Evolutionary conservation across 2,888 invertebrate species (phyloP), one percentile per base, ranked within the genome.

Genomic region (Callosobruchus maculatus): DNA sequence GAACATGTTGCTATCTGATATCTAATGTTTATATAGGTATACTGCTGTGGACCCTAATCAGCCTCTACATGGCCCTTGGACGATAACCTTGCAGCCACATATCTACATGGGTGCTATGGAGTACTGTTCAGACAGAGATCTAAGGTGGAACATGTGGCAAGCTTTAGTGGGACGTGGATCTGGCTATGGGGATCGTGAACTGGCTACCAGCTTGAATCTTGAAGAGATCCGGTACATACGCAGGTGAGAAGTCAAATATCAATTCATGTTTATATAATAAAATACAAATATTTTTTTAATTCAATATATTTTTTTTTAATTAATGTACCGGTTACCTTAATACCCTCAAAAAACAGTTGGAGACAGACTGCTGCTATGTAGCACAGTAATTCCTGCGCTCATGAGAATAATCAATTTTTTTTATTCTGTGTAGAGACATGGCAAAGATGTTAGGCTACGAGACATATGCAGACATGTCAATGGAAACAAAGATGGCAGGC

Each of bases 401-500:
- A n/a, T n/a, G n/a, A n/a, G n/a, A n/a, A n/a, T n/a, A n/a, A n/a
- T n/a, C n/a, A n/a, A n/a, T n/a, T n/a, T n/a, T n/a, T 26, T 7
- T 7, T 26, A 26, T 49, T 49, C 18, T n/a, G n/a, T n/a, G 13
- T 18, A 87, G 88, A 69, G 91, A 93, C 67, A 92, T 95, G 82
- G 97, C 97, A 0, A 89, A 92, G 78, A 81, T 93, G 20, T 87
- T 97, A 13, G 97, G 97, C 0, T 98, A 92, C 85, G 89, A 93
- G 77, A 92, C 90, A 73, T 97, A 89, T 86, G 93, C 92, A 0
- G 93, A 96, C 67, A 93, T 97, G 93, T 95, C 95, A 67, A 95
- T 98, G 95, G 93, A 95, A 88, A 97, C 96, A 0, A 97, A 97
- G 90, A 93, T 98, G 96, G 96, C 97, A 7, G 94, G 93, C 9